Base-by-base conservation (phyloP, 1,140 invertebrate species). In the Alviniconcha marisindica region DNA sequence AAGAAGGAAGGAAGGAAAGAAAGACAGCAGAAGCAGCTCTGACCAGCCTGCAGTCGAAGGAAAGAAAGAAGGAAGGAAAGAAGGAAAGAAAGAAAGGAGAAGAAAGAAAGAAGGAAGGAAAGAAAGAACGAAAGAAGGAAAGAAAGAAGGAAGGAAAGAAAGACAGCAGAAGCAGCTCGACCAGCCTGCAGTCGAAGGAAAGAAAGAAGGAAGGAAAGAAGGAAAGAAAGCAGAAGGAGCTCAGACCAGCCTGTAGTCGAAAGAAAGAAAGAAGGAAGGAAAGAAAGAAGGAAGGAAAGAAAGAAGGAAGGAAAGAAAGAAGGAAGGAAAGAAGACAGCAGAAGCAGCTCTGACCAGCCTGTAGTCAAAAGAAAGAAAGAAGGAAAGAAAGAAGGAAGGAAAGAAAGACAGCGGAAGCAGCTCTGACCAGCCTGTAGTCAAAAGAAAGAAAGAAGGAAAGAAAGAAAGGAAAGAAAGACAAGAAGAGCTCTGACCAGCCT, bases 271-370 rank as follows among this genome's bases (percentile, higher is more conserved):
- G 24, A 10, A 36, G 33, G 5, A 36, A 69, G 24, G 63, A 7
- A 69, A 36, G 24, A 69, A 24, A 69, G 24, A 5, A 69, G 24
- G 63, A 69, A 69, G 63, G 24, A 18, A 48, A 48, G 7, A 48
- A 69, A 36, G 5, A 69, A 36, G 5, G 33, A 36, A 69, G 33
- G 7, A 7, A 69, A 36, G 24, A 69, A 24, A 69, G 24, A 5
- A 69, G 24, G 63, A 69, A 69, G 63, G 24, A 69, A 36, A 69
- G n/a, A n/a, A n/a, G n/a, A n/a, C n/a, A n/a, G n/a, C n/a, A n/a
- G n/a, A n/a, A n/a, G n/a, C n/a, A n/a, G n/a, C n/a, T 5, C n/a
- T 12, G 33, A 69, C n/a, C n/a, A 69, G 63, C 12, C n/a, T 28
- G 33, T 28, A 69, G 33, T 28, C n/a, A 69, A 36, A 24, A 7